Evolutionary conservation across 2,888 invertebrate genomes (phyloP).

Genomic region (Polydesmus complanatus): DNA sequence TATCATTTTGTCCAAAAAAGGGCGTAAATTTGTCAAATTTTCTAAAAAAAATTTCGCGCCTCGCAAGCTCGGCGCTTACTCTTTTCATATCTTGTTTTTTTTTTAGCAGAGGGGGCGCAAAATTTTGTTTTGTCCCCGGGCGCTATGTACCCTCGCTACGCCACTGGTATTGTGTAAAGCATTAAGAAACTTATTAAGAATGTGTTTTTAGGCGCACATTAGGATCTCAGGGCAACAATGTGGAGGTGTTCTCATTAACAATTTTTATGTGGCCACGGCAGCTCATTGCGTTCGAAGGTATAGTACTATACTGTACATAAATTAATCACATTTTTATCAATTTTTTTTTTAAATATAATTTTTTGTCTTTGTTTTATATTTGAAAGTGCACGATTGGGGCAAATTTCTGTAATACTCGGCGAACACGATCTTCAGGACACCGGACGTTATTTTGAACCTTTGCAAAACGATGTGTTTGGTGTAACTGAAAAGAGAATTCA

Average conservation of each 20-base stretch:
- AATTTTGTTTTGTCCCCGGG: too few species aligned
- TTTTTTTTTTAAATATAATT: background rate
- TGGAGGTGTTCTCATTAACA: slow-evolving; percentile 25
- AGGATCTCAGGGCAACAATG: slow-evolving; percentile 25
- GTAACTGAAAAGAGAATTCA: slow-evolving; percentile 61
- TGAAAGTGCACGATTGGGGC: slow-evolving; percentile 54
- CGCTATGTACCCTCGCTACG: too few species aligned
- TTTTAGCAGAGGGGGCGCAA: too few species aligned
- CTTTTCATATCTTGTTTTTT: background rate
- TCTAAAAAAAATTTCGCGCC: too few species aligned
- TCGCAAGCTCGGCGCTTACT: too few species aligned
- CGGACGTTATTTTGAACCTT: slow-evolving; percentile 44
- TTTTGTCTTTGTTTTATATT: background rate
- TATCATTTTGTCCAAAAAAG: too few species aligned
- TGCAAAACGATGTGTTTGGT: slow-evolving; percentile 51
- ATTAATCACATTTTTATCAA: background rate
- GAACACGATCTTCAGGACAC: slow-evolving; percentile 63
- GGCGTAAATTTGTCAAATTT: too few species aligned
- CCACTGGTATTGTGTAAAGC: too few species aligned
- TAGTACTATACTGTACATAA: slow-evolving; percentile 10
- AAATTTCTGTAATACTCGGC: slow-evolving; percentile 63
- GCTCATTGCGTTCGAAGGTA: slow-evolving; percentile 26
- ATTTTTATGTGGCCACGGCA: slow-evolving; percentile 24
- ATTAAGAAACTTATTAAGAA: too few species aligned
- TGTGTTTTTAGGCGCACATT: slow-evolving; percentile 24